Evolutionary conservation across 2,888 invertebrate species (phyloP).

Genomic region (Chrysolina haemoptera): DNA sequence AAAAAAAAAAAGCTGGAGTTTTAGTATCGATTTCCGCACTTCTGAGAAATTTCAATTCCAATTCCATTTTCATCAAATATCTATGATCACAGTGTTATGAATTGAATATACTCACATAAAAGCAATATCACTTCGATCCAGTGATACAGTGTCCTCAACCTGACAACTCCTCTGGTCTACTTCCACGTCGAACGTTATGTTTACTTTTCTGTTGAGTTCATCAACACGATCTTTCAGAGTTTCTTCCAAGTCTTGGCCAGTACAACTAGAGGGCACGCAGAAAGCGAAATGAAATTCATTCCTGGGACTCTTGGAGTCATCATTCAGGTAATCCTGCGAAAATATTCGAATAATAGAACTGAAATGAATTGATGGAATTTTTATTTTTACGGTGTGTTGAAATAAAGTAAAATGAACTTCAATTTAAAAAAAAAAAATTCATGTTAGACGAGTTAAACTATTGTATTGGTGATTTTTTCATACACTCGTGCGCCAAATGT

Average conservation of each 20-base stretch:
- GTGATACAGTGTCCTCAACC: conserved; percentile 18
- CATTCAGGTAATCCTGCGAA: conserved; percentile 46
- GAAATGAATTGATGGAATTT: too few species aligned
- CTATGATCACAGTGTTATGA: too few species aligned
- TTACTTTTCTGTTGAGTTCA: conserved; percentile 41
- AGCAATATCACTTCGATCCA: conserved; percentile 43
- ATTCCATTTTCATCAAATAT: too few species aligned
- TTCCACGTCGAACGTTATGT: conserved; percentile 42
- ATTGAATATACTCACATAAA: conserved; percentile 54
- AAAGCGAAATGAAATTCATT: conserved; percentile 73
- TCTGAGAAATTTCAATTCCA: too few species aligned
- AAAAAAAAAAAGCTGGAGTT: too few species aligned
- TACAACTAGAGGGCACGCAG: conserved; percentile 75
- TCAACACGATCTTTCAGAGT: conserved; percentile 49
- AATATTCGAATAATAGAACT: neutral
- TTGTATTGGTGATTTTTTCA: too few species aligned
- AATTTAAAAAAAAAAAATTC: too few species aligned
- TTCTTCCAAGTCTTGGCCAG: conserved; percentile 70
- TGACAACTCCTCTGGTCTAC: conserved; percentile 50
- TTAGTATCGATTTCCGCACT: too few species aligned
- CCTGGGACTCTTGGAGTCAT: conserved; percentile 44
- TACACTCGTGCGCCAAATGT: too few species aligned
- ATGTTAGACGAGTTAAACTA: too few species aligned
- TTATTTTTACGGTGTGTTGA: too few species aligned
- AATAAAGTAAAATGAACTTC: too few species aligned